These are phyloP conservation scores for Drosophila busckii DNA, from an alignment of 1,140 invertebrate genomes.

Conservation along the genomic window DNA sequence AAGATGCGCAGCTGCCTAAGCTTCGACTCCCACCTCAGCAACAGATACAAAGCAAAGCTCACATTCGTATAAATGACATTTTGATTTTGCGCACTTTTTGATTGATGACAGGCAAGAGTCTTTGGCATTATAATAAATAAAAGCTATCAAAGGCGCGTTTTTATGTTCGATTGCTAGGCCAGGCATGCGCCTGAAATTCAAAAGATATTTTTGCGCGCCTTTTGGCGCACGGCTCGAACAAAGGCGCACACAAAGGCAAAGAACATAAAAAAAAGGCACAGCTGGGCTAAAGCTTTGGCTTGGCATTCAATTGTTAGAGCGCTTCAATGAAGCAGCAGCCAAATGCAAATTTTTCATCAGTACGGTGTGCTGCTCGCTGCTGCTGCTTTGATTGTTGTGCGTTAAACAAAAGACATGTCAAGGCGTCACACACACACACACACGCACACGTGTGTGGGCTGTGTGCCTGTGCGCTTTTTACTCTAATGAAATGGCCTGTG, in stretches of 20 bases:
- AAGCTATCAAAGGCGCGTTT: conserved; percentile 65
- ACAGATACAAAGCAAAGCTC: conserved; percentile 1
- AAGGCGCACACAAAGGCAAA: conserved; percentile 47
- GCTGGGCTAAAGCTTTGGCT: conserved; percentile 48
- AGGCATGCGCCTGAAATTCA: conserved; percentile 29
- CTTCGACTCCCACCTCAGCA: no score
- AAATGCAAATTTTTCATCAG: conserved; percentile 65
- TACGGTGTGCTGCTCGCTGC: no score
- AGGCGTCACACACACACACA: conserved; percentile 16
- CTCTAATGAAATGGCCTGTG: conserved; percentile 54
- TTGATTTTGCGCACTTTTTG: conserved; percentile 75
- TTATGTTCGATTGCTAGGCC: conserved; percentile 44
- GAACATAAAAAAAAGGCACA: conserved; percentile 60
- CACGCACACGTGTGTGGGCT: conserved; percentile 3
- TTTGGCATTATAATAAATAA: conserved; percentile 60
- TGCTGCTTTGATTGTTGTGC: conserved; percentile 30
- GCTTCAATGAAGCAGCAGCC: conserved; percentile 61
- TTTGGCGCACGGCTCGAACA: conserved; percentile 64
- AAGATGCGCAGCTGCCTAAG: no score
- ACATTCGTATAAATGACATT: conserved; percentile 40
- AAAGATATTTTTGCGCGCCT: conserved; percentile 73
- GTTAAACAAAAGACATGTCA: conserved; percentile 54
- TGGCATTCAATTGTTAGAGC: conserved; percentile 15
- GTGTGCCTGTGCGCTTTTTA: conserved; percentile 55
- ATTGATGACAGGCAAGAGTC: conserved; percentile 58